These are phyloP conservation scores for Montipora efflorescens DNA, from an alignment of 64 coral and sea anemone species.

Conservation along the genomic window DNA sequence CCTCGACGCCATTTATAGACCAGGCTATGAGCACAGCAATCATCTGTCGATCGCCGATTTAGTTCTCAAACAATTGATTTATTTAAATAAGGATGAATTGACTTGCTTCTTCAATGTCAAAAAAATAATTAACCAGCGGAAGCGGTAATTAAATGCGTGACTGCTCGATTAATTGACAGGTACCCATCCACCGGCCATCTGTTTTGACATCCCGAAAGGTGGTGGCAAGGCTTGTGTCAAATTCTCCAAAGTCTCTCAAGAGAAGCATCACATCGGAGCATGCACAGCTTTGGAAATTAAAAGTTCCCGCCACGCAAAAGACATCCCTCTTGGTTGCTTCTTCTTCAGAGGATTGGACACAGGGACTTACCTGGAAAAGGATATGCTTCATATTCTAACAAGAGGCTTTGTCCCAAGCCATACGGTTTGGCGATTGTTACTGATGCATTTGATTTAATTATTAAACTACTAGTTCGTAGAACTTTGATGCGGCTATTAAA, in stretches of 20 bases:
- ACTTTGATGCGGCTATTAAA: no score
- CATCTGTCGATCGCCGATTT: no score
- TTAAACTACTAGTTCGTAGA: no score
- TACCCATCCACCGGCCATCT: constrained; percentile 32
- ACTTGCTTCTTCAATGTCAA: no score
- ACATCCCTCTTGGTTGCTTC: constrained; percentile 50
- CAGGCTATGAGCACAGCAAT: no score
- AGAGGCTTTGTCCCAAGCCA: neutral
- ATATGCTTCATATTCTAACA: neutral
- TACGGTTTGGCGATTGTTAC: neutral
- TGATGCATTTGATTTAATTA: no score
- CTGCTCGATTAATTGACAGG: constrained; percentile 11
- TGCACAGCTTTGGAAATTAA: constrained; percentile 30
- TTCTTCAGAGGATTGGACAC: constrained; percentile 13
- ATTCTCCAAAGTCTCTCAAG: constrained; percentile 21
- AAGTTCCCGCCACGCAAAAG: neutral
- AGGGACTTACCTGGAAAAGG: neutral
- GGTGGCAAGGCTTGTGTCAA: constrained; percentile 35
- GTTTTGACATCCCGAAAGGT: constrained; percentile 25
- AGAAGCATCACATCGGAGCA: constrained; percentile 38
- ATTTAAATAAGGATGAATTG: no score
- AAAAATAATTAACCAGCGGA: neutral
- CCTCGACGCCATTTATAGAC: no score
- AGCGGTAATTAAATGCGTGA: neutral
- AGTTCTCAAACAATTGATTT: no score